These are phyloP conservation scores for Brachypterus glaber DNA, from an alignment of 2,888 invertebrate species.

Conservation along the genomic window DNA sequence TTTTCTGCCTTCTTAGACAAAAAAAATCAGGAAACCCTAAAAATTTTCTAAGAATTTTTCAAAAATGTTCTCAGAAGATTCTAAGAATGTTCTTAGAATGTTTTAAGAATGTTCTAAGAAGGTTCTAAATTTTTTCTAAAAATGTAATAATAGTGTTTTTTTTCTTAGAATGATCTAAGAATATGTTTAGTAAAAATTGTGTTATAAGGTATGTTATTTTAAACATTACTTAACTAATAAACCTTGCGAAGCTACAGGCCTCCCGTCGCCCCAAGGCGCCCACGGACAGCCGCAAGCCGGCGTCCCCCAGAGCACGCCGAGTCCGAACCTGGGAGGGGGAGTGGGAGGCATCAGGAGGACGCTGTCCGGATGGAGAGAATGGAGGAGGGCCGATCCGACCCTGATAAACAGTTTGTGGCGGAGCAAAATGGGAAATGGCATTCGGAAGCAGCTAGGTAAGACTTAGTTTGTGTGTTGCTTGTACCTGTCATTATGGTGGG, in stretches of 20 bases:
- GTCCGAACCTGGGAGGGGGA: conserved; percentile 46
- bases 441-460: conserved; percentile 55
- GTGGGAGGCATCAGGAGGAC: conserved; percentile 52
- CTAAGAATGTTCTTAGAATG: too few species aligned
- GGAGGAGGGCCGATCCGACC: conserved; percentile 62
- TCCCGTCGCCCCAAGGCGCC: conserved; percentile 47
- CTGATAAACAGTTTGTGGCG: conserved; percentile 65
- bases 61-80: too few species aligned
- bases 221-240: too few species aligned
- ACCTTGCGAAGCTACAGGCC: conserved; percentile 36
- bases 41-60: too few species aligned
- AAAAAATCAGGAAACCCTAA: too few species aligned
- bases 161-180: too few species aligned
- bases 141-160: background rate
- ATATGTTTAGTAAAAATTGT: too few species aligned
- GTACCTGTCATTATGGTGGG: too few species aligned
- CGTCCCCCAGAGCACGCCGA: conserved; percentile 41
- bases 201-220: too few species aligned
- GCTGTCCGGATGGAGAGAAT: conserved; percentile 54
- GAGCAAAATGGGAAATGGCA: conserved; percentile 64
- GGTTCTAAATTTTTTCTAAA: conserved; percentile 2
- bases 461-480: too few species aligned
- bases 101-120: too few species aligned
- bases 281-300: conserved; percentile 46
- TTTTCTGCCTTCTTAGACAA: too few species aligned